Percentiles rank a stretch among this genome's conserved stretches.
Evolutionary conservation across 2,888 invertebrate genomes (phyloP).

Genomic region (Phalera bucephala): DNA sequence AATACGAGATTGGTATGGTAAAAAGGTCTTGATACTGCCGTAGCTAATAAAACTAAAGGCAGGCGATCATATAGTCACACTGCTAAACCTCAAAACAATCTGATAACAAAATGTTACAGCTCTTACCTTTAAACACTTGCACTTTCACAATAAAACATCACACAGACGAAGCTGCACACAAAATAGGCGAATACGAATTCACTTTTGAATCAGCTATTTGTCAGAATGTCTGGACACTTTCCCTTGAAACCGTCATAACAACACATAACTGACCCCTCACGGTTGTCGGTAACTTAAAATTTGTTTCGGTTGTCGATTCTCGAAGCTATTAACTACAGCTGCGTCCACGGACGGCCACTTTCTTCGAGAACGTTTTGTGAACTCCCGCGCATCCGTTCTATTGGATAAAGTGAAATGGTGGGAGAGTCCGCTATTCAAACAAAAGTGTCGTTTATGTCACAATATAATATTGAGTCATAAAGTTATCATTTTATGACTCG

Average conservation of each 20-base stretch:
- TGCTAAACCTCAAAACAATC: too few species aligned
- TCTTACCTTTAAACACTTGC: constrained; percentile 33
- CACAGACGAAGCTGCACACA: constrained; percentile 22
- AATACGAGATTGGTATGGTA: too few species aligned
- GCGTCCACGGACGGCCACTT: constrained; percentile 49
- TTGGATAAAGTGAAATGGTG: constrained; percentile 50
- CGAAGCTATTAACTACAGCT: constrained; percentile 9
- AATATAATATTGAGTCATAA: not conserved
- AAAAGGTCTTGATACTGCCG: too few species aligned
- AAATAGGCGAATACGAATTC: constrained; percentile 15
- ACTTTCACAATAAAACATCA: constrained; percentile 42
- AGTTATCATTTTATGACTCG: too few species aligned
- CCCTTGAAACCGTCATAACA: constrained; percentile 7
- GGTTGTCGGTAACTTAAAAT: constrained; percentile 4
- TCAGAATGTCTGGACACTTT: constrained; percentile 17
- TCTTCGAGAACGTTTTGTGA: constrained; percentile 46
- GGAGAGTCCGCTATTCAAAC: constrained; percentile 33
- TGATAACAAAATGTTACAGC: too few species aligned
- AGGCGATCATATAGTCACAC: too few species aligned
- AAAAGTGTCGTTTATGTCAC: constrained; percentile 1
- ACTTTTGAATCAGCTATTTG: constrained; percentile 8
- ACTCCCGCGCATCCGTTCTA: constrained; percentile 53
- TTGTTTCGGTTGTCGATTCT: constrained; percentile 5
- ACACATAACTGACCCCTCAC: constrained; percentile 11
- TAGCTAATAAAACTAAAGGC: too few species aligned